Evolutionary conservation across 1,140 invertebrate species (phyloP).

Genomic region (Philaenus spumarius): DNA sequence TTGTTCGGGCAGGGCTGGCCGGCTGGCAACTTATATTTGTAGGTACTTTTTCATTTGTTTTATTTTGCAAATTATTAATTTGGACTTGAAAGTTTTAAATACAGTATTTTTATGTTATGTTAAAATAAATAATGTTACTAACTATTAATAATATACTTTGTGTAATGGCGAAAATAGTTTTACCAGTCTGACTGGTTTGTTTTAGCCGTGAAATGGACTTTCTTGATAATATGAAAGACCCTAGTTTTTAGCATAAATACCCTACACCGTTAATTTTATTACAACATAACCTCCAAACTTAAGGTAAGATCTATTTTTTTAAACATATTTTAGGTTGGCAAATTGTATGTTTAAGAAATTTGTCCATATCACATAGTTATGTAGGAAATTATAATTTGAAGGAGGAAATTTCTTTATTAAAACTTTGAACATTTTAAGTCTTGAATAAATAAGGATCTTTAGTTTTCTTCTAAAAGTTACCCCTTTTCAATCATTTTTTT

Average conservation of each 20-base stretch:
- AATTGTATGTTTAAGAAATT: no score
- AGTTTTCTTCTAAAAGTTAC: no score
- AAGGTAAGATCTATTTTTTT: no score
- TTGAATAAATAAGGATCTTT: no score
- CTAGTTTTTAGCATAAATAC: not conserved
- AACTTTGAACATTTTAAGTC: no score
- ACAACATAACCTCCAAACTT: no score
- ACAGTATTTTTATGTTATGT: not conserved
- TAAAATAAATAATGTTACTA: not conserved
- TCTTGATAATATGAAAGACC: not conserved
- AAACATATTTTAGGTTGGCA: no score
- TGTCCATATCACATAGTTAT: no score
- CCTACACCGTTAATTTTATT: not conserved
- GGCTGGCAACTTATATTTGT: constrained; percentile 21
- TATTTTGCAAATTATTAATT: not conserved
- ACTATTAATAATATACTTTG: not conserved
- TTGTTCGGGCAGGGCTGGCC: constrained; percentile 22
- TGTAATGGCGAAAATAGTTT: not conserved
- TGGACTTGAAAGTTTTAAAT: not conserved
- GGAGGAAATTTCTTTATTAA: no score
- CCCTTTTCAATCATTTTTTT: no score
- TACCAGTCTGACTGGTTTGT: not conserved
- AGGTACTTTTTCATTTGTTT: constrained; percentile 13
- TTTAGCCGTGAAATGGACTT: not conserved
- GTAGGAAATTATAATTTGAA: no score